phyloP scores from a whole-genome alignment of 2,888 invertebrate genomes.

The Synanthedon formicaeformis region DNA sequence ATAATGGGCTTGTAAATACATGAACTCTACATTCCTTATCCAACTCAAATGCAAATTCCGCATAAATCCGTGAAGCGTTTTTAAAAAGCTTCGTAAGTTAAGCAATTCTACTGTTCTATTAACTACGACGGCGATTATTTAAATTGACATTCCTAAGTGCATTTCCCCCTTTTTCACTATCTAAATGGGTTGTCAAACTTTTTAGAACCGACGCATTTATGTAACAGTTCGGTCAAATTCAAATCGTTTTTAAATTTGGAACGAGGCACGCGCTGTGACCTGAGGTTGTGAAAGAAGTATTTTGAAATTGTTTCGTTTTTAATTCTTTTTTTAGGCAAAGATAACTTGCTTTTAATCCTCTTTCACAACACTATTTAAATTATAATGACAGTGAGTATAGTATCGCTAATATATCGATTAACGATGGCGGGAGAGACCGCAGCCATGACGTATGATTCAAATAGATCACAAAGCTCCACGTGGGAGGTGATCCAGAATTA shows the following conservation, averaged over 20 bases:
- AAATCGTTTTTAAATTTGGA: conserved; percentile 25
- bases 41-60: conserved; percentile 20
- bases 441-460: conserved; percentile 10
- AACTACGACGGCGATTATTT: conserved; percentile 10
- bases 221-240: conserved; percentile 22
- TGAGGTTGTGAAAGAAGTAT: neutral
- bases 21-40: neutral
- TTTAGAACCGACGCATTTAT: conserved; percentile 16
- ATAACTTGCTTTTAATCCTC: too few relatives aligned
- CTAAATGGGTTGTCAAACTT: conserved; percentile 18
- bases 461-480: conserved; percentile 13
- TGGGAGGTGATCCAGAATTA: conserved; percentile 2
- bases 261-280: conserved; percentile 7
- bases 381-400: neutral
- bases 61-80: conserved; percentile 16
- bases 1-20: too few relatives aligned
- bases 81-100: conserved; percentile 26
- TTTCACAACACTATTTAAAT: neutral
- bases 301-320: neutral
- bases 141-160: conserved; percentile 37
- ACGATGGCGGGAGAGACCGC: conserved; percentile 3
- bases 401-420: neutral
- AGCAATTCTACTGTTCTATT: conserved; percentile 8
- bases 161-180: conserved; percentile 26
- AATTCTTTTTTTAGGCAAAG: too few relatives aligned